Conservation (phyloP, 2,888 invertebrate genomes). For the Drosophila subsilvestris region DNA sequence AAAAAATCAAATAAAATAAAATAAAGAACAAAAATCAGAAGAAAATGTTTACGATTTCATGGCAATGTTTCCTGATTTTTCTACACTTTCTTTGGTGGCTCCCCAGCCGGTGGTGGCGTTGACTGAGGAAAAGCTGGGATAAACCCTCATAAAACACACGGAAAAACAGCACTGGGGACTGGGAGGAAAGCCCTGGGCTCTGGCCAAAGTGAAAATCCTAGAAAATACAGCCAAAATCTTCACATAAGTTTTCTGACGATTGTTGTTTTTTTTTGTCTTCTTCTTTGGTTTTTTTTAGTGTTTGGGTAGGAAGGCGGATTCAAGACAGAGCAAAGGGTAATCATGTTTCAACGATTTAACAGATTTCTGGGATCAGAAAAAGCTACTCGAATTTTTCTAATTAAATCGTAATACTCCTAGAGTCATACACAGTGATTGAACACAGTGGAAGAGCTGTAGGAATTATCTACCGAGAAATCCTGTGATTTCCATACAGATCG, state of each 20-base stretch:
- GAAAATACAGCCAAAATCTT: neutral
- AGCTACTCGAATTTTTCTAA: too few relatives aligned
- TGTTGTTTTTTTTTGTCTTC: conserved; percentile 23
- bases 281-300: neutral
- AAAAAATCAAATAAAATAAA: neutral
- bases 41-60: conserved; percentile 68
- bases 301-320: neutral
- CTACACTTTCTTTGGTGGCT: conserved; percentile 19
- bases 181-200: neutral
- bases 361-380: too few relatives aligned
- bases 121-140: conserved; percentile 47
- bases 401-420: too few relatives aligned
- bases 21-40: conserved; percentile 47
- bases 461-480: too few relatives aligned
- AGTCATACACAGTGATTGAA: too few relatives aligned
- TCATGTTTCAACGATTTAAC: too few relatives aligned
- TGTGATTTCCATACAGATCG: too few relatives aligned
- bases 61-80: conserved; percentile 34
- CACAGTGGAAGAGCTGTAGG: too few relatives aligned
- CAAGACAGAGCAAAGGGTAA: too few relatives aligned
- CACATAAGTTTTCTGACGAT: conserved; percentile 52
- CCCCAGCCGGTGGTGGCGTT: neutral
- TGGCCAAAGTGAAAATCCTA: conserved; percentile 8
- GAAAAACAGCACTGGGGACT: conserved; percentile 18
- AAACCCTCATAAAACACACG: conserved; percentile 68